These are phyloP conservation scores for Tetropium fuscum DNA, from an alignment of 2,888 invertebrate species.

Conservation along the genomic window DNA sequence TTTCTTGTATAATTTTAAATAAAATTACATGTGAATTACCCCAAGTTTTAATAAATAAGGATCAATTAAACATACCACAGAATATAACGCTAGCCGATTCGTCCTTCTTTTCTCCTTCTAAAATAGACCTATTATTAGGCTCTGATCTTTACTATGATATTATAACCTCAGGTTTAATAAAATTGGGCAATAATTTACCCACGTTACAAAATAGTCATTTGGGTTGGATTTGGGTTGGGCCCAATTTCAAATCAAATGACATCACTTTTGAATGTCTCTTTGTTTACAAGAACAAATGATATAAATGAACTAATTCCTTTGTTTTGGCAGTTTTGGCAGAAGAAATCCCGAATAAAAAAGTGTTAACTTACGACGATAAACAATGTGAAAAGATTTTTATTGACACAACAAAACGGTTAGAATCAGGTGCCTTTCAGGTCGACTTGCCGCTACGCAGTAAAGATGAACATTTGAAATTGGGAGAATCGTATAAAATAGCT, in stretches of 20 bases:
- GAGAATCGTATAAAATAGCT: conserved; percentile 26
- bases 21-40: conserved; percentile 28
- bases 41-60: conserved; percentile 14
- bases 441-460: conserved; percentile 20
- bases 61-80: conserved; percentile 22
- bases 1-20: conserved; percentile 26
- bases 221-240: conserved; percentile 33
- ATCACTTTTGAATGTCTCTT: neutral
- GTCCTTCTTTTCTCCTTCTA: conserved; percentile 21
- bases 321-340: conserved; percentile 37
- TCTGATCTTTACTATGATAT: conserved; percentile 31
- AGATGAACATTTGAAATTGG: conserved; percentile 20
- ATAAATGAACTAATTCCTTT: conserved; percentile 13
- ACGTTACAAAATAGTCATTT: conserved; percentile 29
- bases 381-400: conserved; percentile 10
- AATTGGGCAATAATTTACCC: conserved; percentile 23
- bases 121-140: conserved; percentile 33
- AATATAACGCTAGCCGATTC: conserved; percentile 26
- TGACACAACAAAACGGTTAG: conserved; percentile 3
- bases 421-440: conserved; percentile 23
- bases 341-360: conserved; percentile 16
- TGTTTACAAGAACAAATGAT: conserved; percentile 7
- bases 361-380: conserved; percentile 25
- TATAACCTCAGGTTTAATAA: conserved; percentile 7
- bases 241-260: neutral